Conservation (phyloP, 2,888 invertebrate species). For the Noctua janthe region DNA sequence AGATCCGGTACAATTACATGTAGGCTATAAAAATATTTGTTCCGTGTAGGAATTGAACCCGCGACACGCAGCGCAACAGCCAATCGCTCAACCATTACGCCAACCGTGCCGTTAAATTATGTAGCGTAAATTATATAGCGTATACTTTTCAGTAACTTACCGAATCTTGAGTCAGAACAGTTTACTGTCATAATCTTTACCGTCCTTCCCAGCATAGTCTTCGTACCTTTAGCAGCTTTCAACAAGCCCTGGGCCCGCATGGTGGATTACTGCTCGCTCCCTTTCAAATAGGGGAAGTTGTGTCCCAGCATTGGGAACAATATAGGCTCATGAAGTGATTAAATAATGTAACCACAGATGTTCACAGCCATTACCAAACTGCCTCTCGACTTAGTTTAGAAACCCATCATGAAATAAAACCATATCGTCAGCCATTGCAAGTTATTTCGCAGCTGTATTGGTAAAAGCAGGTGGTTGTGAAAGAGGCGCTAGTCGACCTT, state of each 20-base stretch:
- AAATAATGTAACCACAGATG: constrained; percentile 2
- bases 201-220: neutral
- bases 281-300: neutral
- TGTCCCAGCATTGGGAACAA: neutral
- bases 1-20: too few relatives aligned
- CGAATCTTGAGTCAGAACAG: neutral
- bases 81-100: too few relatives aligned
- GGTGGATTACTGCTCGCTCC: neutral
- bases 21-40: too few relatives aligned
- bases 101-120: too few relatives aligned
- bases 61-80: too few relatives aligned
- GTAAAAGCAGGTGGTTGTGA: constrained; percentile 58
- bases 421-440: constrained; percentile 25
- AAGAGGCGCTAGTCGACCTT: constrained; percentile 60
- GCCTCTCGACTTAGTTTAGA: constrained; percentile 23
- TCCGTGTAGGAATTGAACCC: too few relatives aligned
- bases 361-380: constrained; percentile 27
- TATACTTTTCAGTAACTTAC: neutral
- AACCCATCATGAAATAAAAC: constrained; percentile 41
- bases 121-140: too few relatives aligned
- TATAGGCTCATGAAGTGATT: neutral
- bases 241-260: neutral
- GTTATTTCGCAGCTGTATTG: constrained; percentile 54
- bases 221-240: neutral
- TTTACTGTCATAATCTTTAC: neutral